Evolutionary conservation across 37 sponge, comb jelly and placozoan species (phyloP), one percentile per base, ranked within the genome.

Genomic region (Eunapius fragilis): DNA sequence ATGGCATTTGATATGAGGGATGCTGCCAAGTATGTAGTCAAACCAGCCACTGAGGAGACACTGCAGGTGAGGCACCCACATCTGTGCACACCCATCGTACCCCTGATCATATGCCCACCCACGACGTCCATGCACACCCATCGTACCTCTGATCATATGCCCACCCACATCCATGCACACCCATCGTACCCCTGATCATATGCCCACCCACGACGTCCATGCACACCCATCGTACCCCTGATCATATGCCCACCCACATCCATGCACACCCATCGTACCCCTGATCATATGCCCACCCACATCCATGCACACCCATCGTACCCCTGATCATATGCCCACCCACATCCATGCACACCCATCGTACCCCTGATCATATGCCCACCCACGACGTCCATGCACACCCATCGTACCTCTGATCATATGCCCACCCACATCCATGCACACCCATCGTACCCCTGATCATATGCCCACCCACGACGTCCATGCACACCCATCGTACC

Each of bases 1-100:
- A 77, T 87, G 83, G 91, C 94, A 14, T 89, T 96, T 72, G 85
- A 72, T 47, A 93, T 96, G 96, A 70, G 88, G 34, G 85, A 75
- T 25, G 86, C 37, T 3, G 85, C 94, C 27, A 25, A 78, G 22
- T 31, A 84, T 13, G 90, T 93, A 25, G 50, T 85, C 24, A 74
- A 69, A 14, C 94, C 94, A 5, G 31, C 31, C 69, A 50, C 36
- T 33, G 24, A 70, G 19, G 68, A 70, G 0, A 72, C 88, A 19
- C 72, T 93, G 5, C 71, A 87, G 82, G 91, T 90, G 27, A 48
- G n/a, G n/a, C n/a, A n/a, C n/a, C n/a, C n/a, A n/a, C n/a, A n/a
- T n/a, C n/a, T n/a, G n/a, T n/a, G n/a, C n/a, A n/a, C n/a, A n/a
- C n/a, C n/a, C n/a, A n/a, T n/a, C n/a, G n/a, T 41, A 41, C 41